Conservation (phyloP, 2,113 vertebrate species). For the Grus americana region DNA sequence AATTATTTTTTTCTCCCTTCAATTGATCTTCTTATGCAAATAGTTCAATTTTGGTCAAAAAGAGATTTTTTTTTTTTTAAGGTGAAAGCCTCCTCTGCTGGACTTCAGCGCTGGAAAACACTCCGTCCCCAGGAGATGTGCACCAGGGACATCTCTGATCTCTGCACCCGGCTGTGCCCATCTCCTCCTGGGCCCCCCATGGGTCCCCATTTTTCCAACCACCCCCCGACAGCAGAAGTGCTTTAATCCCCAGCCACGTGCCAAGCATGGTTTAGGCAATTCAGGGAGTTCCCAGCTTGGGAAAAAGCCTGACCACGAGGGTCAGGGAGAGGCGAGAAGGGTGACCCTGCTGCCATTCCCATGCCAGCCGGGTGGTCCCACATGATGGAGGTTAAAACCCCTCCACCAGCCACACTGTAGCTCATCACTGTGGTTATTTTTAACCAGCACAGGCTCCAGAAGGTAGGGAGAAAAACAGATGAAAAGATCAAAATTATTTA, state of each 20-base stretch:
- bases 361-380: rapidly evolving
- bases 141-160: too few relatives aligned
- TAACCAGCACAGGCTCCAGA: slow-evolving; percentile 33
- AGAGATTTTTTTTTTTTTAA: background rate
- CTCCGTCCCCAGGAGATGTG: background rate
- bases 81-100: background rate
- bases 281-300: background rate
- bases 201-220: background rate
- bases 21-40: background rate
- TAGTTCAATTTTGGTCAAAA: background rate
- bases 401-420: background rate
- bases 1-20: background rate
- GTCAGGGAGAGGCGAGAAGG: rapidly evolving
- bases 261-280: background rate
- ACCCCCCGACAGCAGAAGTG: rapidly evolving
- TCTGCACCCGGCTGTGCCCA: background rate
- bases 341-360: rapidly evolving
- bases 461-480: slow-evolving; percentile 16
- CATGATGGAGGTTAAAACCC: background rate
- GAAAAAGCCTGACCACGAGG: rapidly evolving
- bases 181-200: too few relatives aligned
- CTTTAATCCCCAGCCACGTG: background rate
- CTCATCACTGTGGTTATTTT: background rate
- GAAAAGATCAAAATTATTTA: slow-evolving; percentile 53
- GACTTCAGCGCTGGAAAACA: rapidly evolving